A percentile compares a stretch with the other conserved stretches of the same genome.
phyloP scores from a whole-genome alignment of 2,888 invertebrate species.

The Erynnis tages region DNA sequence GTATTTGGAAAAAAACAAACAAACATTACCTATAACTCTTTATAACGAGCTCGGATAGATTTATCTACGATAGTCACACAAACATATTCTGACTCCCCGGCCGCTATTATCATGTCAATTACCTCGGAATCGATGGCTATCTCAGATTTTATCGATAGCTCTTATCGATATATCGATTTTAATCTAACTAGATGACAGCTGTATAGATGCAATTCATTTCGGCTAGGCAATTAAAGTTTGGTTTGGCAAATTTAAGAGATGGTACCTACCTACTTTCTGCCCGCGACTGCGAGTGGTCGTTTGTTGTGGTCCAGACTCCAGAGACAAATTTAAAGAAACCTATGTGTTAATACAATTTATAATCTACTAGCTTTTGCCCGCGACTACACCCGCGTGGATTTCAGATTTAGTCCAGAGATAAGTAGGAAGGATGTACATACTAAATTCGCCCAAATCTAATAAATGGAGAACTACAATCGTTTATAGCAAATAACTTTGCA shows the following conservation, averaged over 20 bases:
- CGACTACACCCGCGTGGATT: no score
- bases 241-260: not conserved
- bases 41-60: conserved; percentile 13
- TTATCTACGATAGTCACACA: conserved; percentile 16
- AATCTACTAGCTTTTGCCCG: no score
- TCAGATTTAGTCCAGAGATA: no score
- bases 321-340: no score
- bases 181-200: conserved; percentile 26
- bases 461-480: no score
- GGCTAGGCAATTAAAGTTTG: not conserved
- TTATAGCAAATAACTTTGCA: no score
- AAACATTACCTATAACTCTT: conserved; percentile 10
- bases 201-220: conserved; percentile 21
- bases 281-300: no score
- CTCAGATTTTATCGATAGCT: conserved; percentile 26
- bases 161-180: conserved; percentile 27
- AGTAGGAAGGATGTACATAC: no score
- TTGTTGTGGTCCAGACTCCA: no score
- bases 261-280: no score
- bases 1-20: not conserved
- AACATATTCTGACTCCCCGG: conserved; percentile 24
- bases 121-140: conserved; percentile 31
- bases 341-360: no score
- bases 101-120: conserved; percentile 38
- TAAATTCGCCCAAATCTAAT: no score